A percentile compares a stretch with the other conserved stretches of the same genome.
Conservation (phyloP, 2,113 vertebrate species). For the Delphinus delphis region DNA sequence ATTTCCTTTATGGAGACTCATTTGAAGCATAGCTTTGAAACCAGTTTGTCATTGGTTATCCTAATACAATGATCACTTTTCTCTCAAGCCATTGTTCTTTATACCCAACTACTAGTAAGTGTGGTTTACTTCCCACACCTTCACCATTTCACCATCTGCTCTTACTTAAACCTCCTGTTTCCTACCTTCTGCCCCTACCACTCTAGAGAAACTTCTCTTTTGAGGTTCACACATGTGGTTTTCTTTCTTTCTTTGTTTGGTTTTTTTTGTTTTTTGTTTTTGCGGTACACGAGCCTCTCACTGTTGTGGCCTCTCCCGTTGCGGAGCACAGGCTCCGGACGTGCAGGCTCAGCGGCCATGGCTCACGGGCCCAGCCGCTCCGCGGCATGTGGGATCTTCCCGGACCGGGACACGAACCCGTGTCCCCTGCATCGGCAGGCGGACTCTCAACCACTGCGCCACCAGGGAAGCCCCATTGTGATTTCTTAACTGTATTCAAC, state of each 20-base stretch:
- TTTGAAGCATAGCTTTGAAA: background rate
- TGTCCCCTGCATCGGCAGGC: too few relatives aligned
- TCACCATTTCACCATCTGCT: background rate
- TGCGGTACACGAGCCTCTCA: too few relatives aligned
- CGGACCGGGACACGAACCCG: too few relatives aligned
- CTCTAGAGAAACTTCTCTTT: constrained; percentile 4
- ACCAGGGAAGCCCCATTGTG: background rate
- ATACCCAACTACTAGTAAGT: background rate
- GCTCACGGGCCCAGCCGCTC: too few relatives aligned
- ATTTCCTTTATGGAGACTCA: background rate
- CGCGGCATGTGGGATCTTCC: too few relatives aligned
- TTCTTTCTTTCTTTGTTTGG: too few relatives aligned
- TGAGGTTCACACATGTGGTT: background rate
- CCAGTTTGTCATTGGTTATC: background rate
- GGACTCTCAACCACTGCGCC: too few relatives aligned
- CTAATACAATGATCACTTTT: background rate
- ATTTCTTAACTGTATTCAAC: background rate
- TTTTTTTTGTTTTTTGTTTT: too few relatives aligned
- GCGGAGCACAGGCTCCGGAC: too few relatives aligned
- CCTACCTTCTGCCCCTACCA: background rate
- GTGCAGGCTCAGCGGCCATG: too few relatives aligned
- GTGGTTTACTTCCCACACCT: background rate
- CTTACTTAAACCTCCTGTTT: background rate
- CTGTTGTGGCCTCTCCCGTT: too few relatives aligned
- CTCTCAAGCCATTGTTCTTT: background rate